A percentile compares a stretch with the other conserved stretches of the same genome.
Conservation (phyloP, 2,888 invertebrate genomes). For the Pycnomerus fuliginosus region DNA sequence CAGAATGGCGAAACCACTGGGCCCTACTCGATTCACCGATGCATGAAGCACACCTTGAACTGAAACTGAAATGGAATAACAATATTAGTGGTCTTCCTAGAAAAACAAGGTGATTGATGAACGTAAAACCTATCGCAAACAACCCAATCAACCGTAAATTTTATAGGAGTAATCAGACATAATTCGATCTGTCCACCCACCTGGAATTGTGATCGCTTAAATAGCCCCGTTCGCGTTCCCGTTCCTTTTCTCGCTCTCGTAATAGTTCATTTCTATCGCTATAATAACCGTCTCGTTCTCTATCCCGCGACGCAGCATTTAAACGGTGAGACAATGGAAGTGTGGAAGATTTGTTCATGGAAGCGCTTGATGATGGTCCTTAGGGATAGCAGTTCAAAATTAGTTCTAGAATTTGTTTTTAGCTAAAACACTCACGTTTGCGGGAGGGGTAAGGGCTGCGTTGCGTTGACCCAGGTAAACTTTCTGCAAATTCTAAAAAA, state of each 20-base stretch:
- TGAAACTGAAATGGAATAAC: slow-evolving; percentile 46
- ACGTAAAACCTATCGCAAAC: neutral
- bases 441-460: slow-evolving; percentile 83
- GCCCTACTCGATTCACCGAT: slow-evolving; percentile 87
- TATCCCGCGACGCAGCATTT: slow-evolving; percentile 59
- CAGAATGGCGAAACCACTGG: slow-evolving; percentile 88
- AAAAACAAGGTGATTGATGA: neutral
- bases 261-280: slow-evolving; percentile 86
- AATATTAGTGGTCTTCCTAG: slow-evolving; percentile 1
- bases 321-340: slow-evolving; percentile 77
- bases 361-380: slow-evolving; percentile 65
- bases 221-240: slow-evolving; percentile 69
- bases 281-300: slow-evolving; percentile 78
- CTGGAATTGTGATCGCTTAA: slow-evolving; percentile 79
- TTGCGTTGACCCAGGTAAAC: slow-evolving; percentile 79
- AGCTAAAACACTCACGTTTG: slow-evolving; percentile 70
- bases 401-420: slow-evolving; percentile 6
- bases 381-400: slow-evolving; percentile 27
- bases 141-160: too few relatives aligned
- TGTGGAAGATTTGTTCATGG: slow-evolving; percentile 79
- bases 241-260: slow-evolving; percentile 68
- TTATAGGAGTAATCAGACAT: too few relatives aligned
- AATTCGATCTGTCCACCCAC: too few relatives aligned
- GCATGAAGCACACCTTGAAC: slow-evolving; percentile 78
- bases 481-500: slow-evolving; percentile 80